These are phyloP conservation scores for Rambutsinella grinnellia DNA, from an alignment of 2,888 invertebrate genomes.

Conservation along the genomic window DNA sequence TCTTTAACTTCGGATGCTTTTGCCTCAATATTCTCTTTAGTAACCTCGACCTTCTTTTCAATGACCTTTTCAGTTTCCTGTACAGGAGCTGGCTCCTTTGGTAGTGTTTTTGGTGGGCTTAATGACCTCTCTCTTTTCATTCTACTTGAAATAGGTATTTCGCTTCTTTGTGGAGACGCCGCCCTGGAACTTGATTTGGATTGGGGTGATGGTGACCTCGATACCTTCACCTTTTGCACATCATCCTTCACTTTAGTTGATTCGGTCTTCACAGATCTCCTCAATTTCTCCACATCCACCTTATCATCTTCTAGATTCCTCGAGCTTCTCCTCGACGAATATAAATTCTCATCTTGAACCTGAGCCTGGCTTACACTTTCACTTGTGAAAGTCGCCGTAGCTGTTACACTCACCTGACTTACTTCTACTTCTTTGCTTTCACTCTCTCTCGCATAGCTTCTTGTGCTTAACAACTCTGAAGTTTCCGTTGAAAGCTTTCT, in stretches of 20 bases:
- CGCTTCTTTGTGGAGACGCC: conserved; percentile 46
- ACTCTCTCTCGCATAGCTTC: conserved; percentile 53
- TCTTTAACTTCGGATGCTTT: background rate
- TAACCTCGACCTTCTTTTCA: background rate
- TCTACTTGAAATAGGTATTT: conserved; percentile 49
- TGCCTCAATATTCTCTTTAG: background rate
- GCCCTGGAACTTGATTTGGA: conserved; percentile 3
- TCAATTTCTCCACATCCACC: background rate
- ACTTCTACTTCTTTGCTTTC: conserved; percentile 17
- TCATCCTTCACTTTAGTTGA: conserved; percentile 17
- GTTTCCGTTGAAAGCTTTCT: conserved; percentile 50
- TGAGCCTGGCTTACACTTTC: too few relatives aligned
- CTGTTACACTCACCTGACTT: too few relatives aligned
- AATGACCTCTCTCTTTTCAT: conserved; percentile 45
- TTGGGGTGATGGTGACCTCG: background rate
- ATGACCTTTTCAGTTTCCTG: background rate
- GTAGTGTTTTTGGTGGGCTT: conserved; percentile 44
- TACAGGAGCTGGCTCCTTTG: background rate
- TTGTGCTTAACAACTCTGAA: conserved; percentile 54
- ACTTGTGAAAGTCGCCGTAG: too few relatives aligned
- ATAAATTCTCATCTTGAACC: conserved; percentile 26
- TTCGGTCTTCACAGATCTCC: background rate
- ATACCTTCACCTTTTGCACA: background rate
- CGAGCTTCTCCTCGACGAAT: conserved; percentile 39
- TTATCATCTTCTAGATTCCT: conserved; percentile 39